Percentiles rank a stretch among this genome's conserved stretches.
phyloP scores from a whole-genome alignment of 2,888 invertebrate species.

The Alentia gelatinosa region DNA sequence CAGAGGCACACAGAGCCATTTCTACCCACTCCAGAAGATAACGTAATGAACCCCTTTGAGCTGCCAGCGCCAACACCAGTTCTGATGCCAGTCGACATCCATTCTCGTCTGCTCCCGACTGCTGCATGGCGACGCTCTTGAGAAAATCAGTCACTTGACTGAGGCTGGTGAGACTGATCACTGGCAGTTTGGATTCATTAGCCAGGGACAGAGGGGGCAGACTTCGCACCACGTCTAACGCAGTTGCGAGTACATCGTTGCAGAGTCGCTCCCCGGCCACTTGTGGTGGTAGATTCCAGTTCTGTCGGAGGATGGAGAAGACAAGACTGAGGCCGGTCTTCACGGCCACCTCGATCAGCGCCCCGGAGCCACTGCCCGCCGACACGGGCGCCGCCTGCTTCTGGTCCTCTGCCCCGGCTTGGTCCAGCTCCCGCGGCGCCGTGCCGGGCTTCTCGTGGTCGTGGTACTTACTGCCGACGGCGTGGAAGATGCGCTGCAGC shows the following conservation, averaged over 20 bases:
- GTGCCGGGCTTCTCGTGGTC: constrained; percentile 64
- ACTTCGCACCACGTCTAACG: constrained; percentile 83
- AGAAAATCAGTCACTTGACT: constrained; percentile 84
- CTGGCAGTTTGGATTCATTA: constrained; percentile 84
- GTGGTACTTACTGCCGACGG: constrained; percentile 83
- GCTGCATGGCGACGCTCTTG: constrained; percentile 82
- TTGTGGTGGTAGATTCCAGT: constrained; percentile 81
- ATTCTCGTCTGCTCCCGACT: constrained; percentile 82
- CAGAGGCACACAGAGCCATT: constrained; percentile 82
- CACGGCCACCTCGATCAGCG: constrained; percentile 85
- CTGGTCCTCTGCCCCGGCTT: constrained; percentile 1
- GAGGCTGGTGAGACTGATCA: constrained; percentile 81
- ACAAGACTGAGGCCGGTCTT: constrained; percentile 84
- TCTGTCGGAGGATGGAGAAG: constrained; percentile 84
- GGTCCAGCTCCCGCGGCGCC: constrained; percentile 31
- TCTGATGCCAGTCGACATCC: constrained; percentile 81
- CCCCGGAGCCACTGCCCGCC: constrained; percentile 79
- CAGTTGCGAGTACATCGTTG: constrained; percentile 84
- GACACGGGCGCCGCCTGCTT: not conserved
- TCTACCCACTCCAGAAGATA: constrained; percentile 85
- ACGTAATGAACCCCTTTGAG: constrained; percentile 84
- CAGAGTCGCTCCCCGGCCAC: constrained; percentile 82
- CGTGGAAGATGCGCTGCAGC: constrained; percentile 84
- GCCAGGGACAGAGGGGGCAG: constrained; percentile 84
- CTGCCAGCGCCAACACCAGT: constrained; percentile 83